phyloP scores from a whole-genome alignment of 2,113 vertebrate species.

The Brachionichthys hirsutus region DNA sequence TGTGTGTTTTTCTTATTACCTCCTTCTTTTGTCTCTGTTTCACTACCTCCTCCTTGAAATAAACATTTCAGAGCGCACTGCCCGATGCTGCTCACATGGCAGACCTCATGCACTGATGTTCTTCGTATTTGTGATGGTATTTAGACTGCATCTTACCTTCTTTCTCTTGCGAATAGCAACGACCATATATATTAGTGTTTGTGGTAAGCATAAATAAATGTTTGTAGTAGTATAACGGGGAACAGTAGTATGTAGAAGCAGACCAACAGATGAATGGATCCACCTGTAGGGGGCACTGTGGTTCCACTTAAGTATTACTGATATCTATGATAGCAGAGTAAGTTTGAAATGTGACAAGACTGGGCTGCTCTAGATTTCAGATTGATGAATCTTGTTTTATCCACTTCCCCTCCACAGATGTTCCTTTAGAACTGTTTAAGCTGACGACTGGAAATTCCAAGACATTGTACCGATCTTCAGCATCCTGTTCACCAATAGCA shows the following conservation, averaged over 20 bases:
- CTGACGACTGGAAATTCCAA: constrained; percentile 71
- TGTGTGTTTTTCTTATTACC: constrained; percentile 29
- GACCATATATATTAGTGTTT: too few species aligned
- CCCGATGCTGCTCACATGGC: constrained; percentile 15
- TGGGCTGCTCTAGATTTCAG: constrained; percentile 60
- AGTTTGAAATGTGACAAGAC: constrained; percentile 46
- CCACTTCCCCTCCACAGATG: constrained; percentile 29
- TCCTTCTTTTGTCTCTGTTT: constrained; percentile 10
- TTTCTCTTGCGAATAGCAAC: not conserved
- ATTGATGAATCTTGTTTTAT: constrained; percentile 43
- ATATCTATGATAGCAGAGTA: constrained; percentile 10
- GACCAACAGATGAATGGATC: constrained; percentile 1
- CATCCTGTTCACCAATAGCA: constrained; percentile 21
- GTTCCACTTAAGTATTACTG: constrained; percentile 56
- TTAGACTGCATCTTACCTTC: constrained; percentile 17
- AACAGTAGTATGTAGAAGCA: not conserved
- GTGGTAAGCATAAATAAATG: not conserved
- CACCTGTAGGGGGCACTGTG: constrained; percentile 89
- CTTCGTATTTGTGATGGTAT: constrained; percentile 34
- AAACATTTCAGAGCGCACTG: constrained; percentile 34
- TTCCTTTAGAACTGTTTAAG: constrained; percentile 70
- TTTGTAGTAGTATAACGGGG: not conserved
- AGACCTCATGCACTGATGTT: constrained; percentile 41
- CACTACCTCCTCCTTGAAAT: constrained; percentile 12
- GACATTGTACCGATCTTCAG: constrained; percentile 60